phyloP scores from a whole-genome alignment of 2,888 invertebrate species.

The Rotaria sp. region DNA sequence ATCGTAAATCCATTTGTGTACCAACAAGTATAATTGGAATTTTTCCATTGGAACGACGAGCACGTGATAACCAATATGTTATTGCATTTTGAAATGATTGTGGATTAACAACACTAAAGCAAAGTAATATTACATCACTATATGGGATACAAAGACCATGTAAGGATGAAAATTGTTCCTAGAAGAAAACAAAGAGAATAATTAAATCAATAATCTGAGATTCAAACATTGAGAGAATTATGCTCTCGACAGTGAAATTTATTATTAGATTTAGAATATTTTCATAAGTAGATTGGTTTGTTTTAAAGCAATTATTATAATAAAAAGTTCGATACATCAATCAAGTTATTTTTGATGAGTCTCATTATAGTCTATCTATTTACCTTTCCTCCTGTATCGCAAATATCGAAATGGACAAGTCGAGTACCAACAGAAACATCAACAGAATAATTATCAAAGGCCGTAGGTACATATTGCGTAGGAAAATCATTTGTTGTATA shows the following conservation, averaged over 20 bases:
- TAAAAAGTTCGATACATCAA: too few relatives aligned
- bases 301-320: too few relatives aligned
- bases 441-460: slow-evolving; percentile 93
- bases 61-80: slow-evolving; percentile 77
- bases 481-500: slow-evolving; percentile 88
- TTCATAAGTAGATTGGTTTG: too few relatives aligned
- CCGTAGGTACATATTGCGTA: slow-evolving; percentile 81
- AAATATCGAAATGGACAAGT: slow-evolving; percentile 80
- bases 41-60: slow-evolving; percentile 58
- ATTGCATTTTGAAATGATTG: slow-evolving; percentile 76
- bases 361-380: slow-evolving; percentile 45
- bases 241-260: too few relatives aligned
- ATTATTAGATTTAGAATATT: too few relatives aligned
- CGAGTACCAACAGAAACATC: slow-evolving; percentile 82
- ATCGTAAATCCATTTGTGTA: slow-evolving; percentile 60
- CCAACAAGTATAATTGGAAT: slow-evolving; percentile 65
- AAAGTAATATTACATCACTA: slow-evolving; percentile 82
- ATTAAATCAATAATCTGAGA: too few relatives aligned
- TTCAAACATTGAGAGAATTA: too few relatives aligned
- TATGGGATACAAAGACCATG: slow-evolving; percentile 83
- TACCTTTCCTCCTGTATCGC: slow-evolving; percentile 89
- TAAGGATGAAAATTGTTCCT: slow-evolving; percentile 82
- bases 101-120: slow-evolving; percentile 81
- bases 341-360: too few relatives aligned
- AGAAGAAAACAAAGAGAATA: slow-evolving; percentile 48